Conservation (phyloP, 2,888 invertebrate species). For the Volucella zonaria region DNA sequence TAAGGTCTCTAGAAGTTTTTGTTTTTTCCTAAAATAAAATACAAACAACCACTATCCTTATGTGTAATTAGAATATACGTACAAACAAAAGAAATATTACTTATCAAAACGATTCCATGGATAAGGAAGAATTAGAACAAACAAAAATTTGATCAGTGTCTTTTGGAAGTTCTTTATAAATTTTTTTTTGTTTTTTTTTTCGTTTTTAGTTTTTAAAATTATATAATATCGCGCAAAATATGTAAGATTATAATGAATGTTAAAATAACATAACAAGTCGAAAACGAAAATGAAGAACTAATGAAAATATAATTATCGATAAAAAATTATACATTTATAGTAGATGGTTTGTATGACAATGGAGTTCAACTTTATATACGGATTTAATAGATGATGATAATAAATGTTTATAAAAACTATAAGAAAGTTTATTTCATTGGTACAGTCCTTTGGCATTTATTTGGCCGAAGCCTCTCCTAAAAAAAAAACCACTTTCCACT, state of each 20-base stretch:
- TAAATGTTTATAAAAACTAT: slow-evolving; percentile 66
- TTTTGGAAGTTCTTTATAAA: slow-evolving; percentile 38
- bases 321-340: slow-evolving; percentile 35
- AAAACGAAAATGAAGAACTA: not conserved
- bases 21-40: slow-evolving; percentile 11
- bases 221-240: slow-evolving; percentile 21
- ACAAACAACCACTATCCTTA: slow-evolving; percentile 3
- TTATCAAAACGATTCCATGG: slow-evolving; percentile 44
- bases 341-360: slow-evolving; percentile 50
- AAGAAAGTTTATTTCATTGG: slow-evolving; percentile 2
- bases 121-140: slow-evolving; percentile 11
- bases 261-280: slow-evolving; percentile 6
- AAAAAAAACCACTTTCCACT: not conserved
- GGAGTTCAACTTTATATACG: slow-evolving; percentile 67
- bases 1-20: slow-evolving; percentile 47
- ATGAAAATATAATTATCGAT: slow-evolving; percentile 29
- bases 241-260: slow-evolving; percentile 19
- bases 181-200: slow-evolving; percentile 33
- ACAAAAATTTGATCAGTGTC: slow-evolving; percentile 31
- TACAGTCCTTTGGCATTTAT: not conserved
- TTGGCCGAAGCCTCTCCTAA: too few species aligned
- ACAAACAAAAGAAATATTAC: slow-evolving; percentile 54
- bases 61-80: slow-evolving; percentile 26
- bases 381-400: slow-evolving; percentile 69
- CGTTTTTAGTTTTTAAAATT: slow-evolving; percentile 3